These are phyloP conservation scores for Amblyraja radiata DNA, from an alignment of 2,797 vertebrate genomes.

Conservation along the genomic window DNA sequence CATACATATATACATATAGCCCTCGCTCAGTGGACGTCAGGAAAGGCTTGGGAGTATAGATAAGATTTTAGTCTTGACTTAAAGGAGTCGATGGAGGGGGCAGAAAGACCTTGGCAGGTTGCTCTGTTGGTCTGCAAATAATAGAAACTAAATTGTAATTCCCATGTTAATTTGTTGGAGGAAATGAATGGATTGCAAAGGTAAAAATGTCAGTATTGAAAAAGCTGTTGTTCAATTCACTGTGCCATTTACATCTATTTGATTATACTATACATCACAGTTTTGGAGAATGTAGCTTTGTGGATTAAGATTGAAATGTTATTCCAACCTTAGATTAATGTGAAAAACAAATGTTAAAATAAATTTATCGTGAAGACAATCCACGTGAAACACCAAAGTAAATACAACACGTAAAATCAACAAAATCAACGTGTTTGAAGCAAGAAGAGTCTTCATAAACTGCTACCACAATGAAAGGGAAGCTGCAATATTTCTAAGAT, in stretches of 20 bases:
- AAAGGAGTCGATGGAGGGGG: too few species aligned
- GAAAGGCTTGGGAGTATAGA: too few species aligned
- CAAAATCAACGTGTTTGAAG: slow-evolving; percentile 26
- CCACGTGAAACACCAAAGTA: slow-evolving; percentile 41
- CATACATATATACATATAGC: too few species aligned
- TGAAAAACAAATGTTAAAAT: not conserved
- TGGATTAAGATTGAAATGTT: not conserved
- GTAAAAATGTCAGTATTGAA: not conserved
- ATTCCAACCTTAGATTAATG: slow-evolving; percentile 16
- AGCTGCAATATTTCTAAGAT: not conserved
- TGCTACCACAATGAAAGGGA: not conserved
- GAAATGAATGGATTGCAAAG: not conserved
- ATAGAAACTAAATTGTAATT: not conserved
- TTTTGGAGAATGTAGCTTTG: not conserved
- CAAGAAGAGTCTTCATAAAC: slow-evolving; percentile 41
- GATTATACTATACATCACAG: not conserved
- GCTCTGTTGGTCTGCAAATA: not conserved
- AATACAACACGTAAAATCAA: slow-evolving; percentile 41
- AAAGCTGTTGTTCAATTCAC: not conserved
- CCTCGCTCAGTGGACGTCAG: too few species aligned
- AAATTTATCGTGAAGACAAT: slow-evolving; percentile 37
- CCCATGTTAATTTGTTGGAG: not conserved
- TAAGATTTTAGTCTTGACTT: too few species aligned
- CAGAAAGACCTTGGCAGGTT: not conserved
- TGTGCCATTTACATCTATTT: not conserved